Evolutionary conservation across 2,113 vertebrate species (phyloP).

Genomic region (Natator depressus): DNA sequence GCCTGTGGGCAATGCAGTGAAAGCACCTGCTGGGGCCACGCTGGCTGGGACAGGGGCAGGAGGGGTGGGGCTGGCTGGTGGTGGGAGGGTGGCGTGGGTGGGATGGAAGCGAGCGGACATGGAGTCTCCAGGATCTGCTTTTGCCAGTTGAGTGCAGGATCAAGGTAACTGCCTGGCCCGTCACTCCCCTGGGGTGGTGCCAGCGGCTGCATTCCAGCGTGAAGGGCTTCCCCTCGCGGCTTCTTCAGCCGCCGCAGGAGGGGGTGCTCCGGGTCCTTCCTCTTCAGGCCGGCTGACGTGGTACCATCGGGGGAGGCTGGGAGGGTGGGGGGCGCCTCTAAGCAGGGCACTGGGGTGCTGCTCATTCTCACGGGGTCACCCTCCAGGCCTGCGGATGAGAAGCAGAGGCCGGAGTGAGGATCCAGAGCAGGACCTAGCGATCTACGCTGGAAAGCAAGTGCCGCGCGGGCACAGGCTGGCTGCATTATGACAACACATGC

Average conservation of each 20-base stretch:
- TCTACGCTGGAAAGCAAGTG: too few relatives aligned
- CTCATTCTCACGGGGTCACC: background rate
- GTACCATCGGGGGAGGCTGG: background rate
- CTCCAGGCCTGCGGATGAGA: background rate
- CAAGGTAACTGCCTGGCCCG: too few relatives aligned
- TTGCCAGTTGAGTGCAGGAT: background rate
- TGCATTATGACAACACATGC: background rate
- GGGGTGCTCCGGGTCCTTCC: background rate
- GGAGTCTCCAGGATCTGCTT: background rate
- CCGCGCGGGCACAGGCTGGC: too few relatives aligned
- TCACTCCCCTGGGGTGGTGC: background rate
- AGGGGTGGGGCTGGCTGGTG: too few relatives aligned
- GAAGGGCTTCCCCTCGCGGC: background rate
- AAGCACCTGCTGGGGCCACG: too few relatives aligned
- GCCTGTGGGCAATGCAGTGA: background rate
- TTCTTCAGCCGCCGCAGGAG: background rate
- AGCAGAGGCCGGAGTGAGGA: background rate
- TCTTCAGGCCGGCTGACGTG: background rate
- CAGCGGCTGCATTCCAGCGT: rapidly evolving
- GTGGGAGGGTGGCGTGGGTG: too few relatives aligned
- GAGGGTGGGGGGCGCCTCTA: background rate
- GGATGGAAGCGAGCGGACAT: too few relatives aligned
- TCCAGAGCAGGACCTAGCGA: too few relatives aligned
- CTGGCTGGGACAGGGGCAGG: background rate
- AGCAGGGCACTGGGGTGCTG: background rate